Conservation (phyloP, 2,797 vertebrate genomes). For the Enteromius unitaeniatus region DNA sequence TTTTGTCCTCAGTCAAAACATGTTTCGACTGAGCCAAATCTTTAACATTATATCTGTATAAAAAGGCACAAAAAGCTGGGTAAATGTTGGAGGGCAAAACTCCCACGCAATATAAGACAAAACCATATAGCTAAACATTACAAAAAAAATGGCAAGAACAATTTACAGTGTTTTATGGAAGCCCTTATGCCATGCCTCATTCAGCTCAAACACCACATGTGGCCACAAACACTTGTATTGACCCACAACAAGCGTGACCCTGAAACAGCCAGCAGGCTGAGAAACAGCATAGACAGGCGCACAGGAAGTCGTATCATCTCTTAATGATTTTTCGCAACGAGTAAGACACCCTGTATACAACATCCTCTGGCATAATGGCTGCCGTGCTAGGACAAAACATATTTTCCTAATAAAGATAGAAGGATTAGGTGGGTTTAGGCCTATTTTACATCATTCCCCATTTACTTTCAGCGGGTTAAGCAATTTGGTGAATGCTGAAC, state of each 20-base stretch:
- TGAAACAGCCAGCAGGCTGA: slow-evolving; percentile 60
- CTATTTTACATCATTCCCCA: slow-evolving; percentile 65
- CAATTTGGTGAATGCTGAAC: slow-evolving; percentile 76
- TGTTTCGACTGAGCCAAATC: slow-evolving; percentile 18
- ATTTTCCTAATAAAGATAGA: slow-evolving; percentile 65
- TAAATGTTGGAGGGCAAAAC: not conserved
- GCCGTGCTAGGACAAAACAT: slow-evolving; percentile 62
- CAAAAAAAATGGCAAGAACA: slow-evolving; percentile 56
- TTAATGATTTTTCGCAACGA: slow-evolving; percentile 44
- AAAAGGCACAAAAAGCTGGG: slow-evolving; percentile 16
- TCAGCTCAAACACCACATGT: slow-evolving; percentile 67
- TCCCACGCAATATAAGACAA: not conserved
- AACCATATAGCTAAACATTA: not conserved
- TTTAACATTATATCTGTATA: not conserved
- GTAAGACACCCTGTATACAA: slow-evolving; percentile 58
- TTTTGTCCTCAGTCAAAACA: slow-evolving; percentile 18
- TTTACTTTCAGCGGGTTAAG: slow-evolving; percentile 71
- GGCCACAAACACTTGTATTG: slow-evolving; percentile 71
- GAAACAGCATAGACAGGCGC: slow-evolving; percentile 46
- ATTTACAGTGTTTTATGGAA: slow-evolving; percentile 61
- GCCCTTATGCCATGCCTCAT: slow-evolving; percentile 64
- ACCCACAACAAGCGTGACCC: slow-evolving; percentile 68
- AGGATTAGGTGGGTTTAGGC: slow-evolving; percentile 64
- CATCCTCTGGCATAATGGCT: slow-evolving; percentile 64
- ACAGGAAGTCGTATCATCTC: slow-evolving; percentile 56